Percentiles rank a stretch among this genome's conserved stretches.
These are phyloP conservation scores for Daktulosphaira vitifoliae DNA, from an alignment of 1,140 invertebrate genomes.

Conservation along the genomic window DNA sequence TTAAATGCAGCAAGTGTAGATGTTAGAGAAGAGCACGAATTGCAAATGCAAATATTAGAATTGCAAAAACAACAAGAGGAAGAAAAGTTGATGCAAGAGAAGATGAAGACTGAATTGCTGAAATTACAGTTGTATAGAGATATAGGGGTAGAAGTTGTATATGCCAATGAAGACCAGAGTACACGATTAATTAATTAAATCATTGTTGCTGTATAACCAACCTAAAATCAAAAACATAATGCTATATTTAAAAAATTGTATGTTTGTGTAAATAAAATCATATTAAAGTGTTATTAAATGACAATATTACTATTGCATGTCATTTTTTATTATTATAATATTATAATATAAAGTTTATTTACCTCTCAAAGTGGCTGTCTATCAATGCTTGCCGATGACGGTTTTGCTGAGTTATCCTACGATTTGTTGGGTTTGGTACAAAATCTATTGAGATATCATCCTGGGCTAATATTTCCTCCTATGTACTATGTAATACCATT, in stretches of 20 bases:
- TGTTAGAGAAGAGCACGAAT: not conserved
- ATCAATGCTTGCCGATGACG: not conserved
- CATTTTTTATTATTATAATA: not conserved
- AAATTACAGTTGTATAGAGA: not conserved
- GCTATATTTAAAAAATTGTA: not conserved
- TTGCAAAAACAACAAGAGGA: conserved; percentile 8
- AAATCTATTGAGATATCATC: not conserved
- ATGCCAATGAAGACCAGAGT: not conserved
- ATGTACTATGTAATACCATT: not conserved
- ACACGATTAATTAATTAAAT: not conserved
- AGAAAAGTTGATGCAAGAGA: conserved; percentile 2
- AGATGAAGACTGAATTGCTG: conserved; percentile 18
- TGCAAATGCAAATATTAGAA: conserved; percentile 8
- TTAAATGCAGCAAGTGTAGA: not conserved
- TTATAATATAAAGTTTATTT: not conserved
- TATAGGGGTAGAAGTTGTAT: not conserved
- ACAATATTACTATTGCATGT: not conserved
- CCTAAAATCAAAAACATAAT: not conserved
- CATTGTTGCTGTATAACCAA: not conserved
- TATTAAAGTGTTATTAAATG: not conserved
- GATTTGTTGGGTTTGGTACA: not conserved
- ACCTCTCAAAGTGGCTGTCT: not conserved
- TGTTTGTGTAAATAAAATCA: not conserved
- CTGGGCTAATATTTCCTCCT: not conserved
- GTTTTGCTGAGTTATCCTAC: not conserved